These are phyloP conservation scores for Lasioglossum vierecki DNA, from an alignment of 2,888 invertebrate genomes.

Conservation along the genomic window DNA sequence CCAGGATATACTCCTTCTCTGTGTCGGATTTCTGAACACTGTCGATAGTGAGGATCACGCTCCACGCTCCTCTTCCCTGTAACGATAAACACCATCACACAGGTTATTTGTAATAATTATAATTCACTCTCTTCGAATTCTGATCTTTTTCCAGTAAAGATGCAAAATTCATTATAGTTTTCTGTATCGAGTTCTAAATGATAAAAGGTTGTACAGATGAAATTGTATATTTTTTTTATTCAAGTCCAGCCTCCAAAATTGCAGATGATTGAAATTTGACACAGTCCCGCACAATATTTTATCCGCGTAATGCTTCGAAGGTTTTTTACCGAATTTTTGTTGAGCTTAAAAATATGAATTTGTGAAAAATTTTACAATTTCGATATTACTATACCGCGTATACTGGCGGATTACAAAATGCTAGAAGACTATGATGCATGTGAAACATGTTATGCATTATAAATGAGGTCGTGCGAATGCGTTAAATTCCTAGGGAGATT, in stretches of 20 bases:
- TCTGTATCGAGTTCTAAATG: no score
- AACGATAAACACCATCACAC: slow-evolving; percentile 7
- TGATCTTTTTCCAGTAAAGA: neutral
- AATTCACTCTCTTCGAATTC: neutral
- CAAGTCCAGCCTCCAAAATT: neutral
- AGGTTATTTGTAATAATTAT: neutral
- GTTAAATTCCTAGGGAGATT: neutral
- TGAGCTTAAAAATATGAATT: neutral
- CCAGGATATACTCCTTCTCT: slow-evolving; percentile 88
- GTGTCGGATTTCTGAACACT: slow-evolving; percentile 91
- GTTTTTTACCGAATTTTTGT: neutral
- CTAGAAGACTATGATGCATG: no score
- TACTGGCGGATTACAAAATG: no score
- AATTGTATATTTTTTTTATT: neutral
- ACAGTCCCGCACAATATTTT: neutral
- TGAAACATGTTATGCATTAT: neutral
- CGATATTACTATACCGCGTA: neutral
- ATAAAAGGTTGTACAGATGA: no score
- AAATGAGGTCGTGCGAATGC: neutral
- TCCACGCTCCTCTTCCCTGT: slow-evolving; percentile 89
- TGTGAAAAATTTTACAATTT: neutral
- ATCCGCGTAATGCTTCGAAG: no score
- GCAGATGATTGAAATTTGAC: neutral
- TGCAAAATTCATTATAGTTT: neutral
- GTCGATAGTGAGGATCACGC: slow-evolving; percentile 88